Conservation (phyloP, 2,113 vertebrate genomes). For the Budorcas taxicolor region DNA sequence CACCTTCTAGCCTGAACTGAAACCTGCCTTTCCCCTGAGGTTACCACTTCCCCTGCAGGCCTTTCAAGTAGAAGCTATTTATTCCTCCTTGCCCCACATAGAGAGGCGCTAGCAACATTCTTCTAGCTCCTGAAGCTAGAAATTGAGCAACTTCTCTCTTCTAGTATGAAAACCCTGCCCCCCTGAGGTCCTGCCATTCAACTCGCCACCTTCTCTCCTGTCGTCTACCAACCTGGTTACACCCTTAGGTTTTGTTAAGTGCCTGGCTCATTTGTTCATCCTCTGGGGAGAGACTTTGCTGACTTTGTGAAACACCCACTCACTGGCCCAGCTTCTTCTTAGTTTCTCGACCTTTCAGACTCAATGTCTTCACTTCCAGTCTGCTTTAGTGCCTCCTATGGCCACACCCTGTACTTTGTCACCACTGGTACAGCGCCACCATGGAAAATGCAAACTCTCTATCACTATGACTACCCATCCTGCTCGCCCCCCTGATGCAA, state of each 20-base stretch:
- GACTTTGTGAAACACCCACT: not conserved
- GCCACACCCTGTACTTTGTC: not conserved
- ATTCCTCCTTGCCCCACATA: not conserved
- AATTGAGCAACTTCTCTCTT: not conserved
- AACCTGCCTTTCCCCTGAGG: slow-evolving; percentile 56
- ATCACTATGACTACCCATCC: not conserved
- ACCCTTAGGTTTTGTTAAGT: not conserved
- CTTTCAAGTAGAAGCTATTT: slow-evolving; percentile 59
- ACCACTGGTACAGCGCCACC: not conserved
- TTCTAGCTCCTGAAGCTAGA: not conserved
- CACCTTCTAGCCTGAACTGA: slow-evolving; percentile 53
- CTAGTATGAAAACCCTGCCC: not conserved
- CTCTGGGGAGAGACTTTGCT: not conserved
- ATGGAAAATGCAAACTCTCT: not conserved
- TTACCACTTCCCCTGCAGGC: slow-evolving; percentile 54
- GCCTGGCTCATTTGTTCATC: not conserved
- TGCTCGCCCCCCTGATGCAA: not conserved
- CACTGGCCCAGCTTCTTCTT: not conserved
- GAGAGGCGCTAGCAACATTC: not conserved
- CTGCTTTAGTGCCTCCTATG: not conserved
- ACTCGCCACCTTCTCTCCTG: not conserved
- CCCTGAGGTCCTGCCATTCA: not conserved
- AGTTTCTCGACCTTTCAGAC: slow-evolving; percentile 13
- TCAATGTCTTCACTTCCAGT: not conserved
- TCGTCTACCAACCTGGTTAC: not conserved